Base-by-base conservation (phyloP, 2,797 vertebrate genomes). In the Ambastaia sidthimunki region DNA sequence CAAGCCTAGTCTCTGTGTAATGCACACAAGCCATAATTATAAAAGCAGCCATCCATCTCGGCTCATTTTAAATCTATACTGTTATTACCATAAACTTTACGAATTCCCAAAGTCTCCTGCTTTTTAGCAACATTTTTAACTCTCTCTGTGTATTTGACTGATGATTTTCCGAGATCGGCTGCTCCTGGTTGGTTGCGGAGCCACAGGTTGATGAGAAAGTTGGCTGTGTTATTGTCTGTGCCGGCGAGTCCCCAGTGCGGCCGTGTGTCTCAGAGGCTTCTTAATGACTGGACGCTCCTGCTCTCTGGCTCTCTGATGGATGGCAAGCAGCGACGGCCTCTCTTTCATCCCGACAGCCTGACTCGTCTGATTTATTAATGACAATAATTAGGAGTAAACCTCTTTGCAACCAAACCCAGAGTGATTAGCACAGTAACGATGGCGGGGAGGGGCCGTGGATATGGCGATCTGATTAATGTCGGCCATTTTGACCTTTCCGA, bases 351-450 rank as follows among this genome's bases (percentile, higher is more conserved):
- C 84, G 86, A 87, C 86, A 87, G 85, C 84, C 75, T 84, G 80
- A 80, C 83, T 84, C 76, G 63, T 80, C 84, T 86, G 87, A 89
- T 88, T 89, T 89, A 89, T 89, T 89, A 88, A 89, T 89, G 88
- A 87, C 88, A 88, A 89, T 89, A 88, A 88, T 88, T 89, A 87
- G 88, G 86, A 85, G 85, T 87, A 89, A 89, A 87, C 88, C 87
- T 88, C 88, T 86, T 84, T 85, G 85, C 87, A 84, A 88, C 86
- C 85, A 84, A 86, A 86, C 85, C 83, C 86, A 86, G 83, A 86
- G 87, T 88, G 87, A 89, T 89, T 87, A 89, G 88, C 80, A 84
- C 78, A 74, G 81, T 88, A 84, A 86, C 88, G 85, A 89, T 83
- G 86, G 84, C 86, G 83, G 79, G 81, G 85, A 83, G 85, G 74